phyloP scores from a whole-genome alignment of 1,140 invertebrate genomes.

The Procambarus virginalis region DNA sequence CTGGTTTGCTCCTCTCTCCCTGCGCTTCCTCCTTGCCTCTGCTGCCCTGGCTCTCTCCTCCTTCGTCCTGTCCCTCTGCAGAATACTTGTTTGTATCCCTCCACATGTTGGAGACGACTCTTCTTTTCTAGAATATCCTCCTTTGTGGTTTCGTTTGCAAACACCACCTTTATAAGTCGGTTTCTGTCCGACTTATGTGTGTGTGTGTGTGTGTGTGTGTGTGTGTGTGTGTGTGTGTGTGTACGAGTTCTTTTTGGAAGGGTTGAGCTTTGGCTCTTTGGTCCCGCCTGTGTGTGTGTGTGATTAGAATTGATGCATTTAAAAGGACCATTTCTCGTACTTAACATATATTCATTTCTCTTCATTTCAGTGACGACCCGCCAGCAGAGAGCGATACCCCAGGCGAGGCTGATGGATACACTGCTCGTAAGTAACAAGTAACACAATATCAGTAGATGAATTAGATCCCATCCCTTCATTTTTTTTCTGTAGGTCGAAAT shows the following conservation, averaged over 20 bases:
- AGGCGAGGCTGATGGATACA: not conserved
- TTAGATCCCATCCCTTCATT: not conserved
- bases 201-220: constrained; percentile 12
- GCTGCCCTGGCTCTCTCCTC: no score
- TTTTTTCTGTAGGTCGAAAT: no score
- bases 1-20: no score
- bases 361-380: not conserved
- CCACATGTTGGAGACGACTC: no score
- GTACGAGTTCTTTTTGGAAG: not conserved
- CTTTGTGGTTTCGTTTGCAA: no score
- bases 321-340: not conserved
- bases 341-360: not conserved
- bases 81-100: no score
- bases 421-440: not conserved
- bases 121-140: no score
- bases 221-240: not conserved
- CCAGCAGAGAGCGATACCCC: not conserved
- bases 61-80: no score
- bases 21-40: no score
- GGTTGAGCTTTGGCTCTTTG: no score
- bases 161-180: no score
- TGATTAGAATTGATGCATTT: not conserved
- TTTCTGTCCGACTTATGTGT: no score
- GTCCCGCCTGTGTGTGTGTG: not conserved
- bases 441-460: not conserved